phyloP scores from a whole-genome alignment of 2,797 vertebrate species.

The Decapterus maruadsi region DNA sequence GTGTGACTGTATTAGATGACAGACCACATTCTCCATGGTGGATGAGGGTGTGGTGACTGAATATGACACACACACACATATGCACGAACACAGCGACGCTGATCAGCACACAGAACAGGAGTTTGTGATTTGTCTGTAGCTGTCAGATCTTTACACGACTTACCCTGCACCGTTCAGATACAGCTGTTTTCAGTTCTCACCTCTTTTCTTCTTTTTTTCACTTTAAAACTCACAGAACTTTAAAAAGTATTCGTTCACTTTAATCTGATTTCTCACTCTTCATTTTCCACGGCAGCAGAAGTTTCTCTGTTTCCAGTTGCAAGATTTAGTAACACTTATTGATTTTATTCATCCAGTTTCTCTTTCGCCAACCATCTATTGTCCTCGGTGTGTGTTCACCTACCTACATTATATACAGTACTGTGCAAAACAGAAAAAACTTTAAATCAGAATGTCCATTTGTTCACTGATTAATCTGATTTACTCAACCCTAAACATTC shows the following conservation, averaged over 20 bases:
- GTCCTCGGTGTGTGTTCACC: background rate
- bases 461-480: no score
- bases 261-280: conserved; percentile 1
- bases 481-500: no score
- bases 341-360: background rate
- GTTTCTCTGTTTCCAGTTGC: conserved; percentile 1
- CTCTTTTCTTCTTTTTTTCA: background rate
- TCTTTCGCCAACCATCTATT: no score
- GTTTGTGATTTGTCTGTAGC: conserved; percentile 17
- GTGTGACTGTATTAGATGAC: conserved; percentile 19
- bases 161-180: background rate
- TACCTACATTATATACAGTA: background rate
- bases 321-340: conserved; percentile 6
- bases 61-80: background rate
- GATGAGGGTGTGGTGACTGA: conserved; percentile 16
- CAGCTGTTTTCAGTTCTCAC: background rate
- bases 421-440: no score
- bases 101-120: conserved; percentile 30
- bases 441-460: no score
- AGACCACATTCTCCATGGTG: conserved; percentile 21
- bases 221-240: background rate
- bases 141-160: conserved; percentile 3
- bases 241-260: background rate
- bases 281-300: background rate
- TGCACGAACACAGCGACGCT: background rate